These are phyloP conservation scores for Macaca nemestrina DNA, from an alignment of 2,113 vertebrate species.

Conservation along the genomic window DNA sequence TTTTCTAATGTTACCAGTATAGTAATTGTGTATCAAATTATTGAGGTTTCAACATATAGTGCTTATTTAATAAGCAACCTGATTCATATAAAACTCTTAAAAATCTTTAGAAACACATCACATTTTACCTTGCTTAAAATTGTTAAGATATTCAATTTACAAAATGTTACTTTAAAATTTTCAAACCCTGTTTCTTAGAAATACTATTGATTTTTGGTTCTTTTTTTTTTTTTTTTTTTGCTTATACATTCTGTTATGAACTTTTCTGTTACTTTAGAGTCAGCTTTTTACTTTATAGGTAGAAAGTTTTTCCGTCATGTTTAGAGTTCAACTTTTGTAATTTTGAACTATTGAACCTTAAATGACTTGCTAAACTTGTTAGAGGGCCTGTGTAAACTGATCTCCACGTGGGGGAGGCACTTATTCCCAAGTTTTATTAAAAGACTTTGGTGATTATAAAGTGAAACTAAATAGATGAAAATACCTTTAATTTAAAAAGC, in stretches of 20 bases:
- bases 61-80: not conserved
- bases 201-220: not conserved
- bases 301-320: not conserved
- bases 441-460: not conserved
- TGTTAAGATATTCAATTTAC: not conserved
- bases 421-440: conserved; percentile 22
- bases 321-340: conserved; percentile 28
- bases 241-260: not conserved
- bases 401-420: conserved; percentile 78
- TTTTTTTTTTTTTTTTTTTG: not conserved
- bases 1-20: conserved; percentile 12
- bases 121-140: conserved; percentile 14
- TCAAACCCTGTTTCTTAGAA: not conserved
- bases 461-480: conserved; percentile 33
- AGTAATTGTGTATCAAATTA: conserved; percentile 7
- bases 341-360: conserved; percentile 36
- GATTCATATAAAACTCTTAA: conserved; percentile 5
- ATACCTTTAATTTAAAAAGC: conserved; percentile 25
- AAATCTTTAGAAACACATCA: not conserved
- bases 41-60: conserved; percentile 3
- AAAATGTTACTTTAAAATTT: not conserved
- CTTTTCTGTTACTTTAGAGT: not conserved
- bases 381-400: not conserved
- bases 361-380: conserved; percentile 20
- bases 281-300: conserved; percentile 1